Evolutionary conservation across 2,113 vertebrate genomes (phyloP).

Genomic region (Eptesicus fuscus): DNA sequence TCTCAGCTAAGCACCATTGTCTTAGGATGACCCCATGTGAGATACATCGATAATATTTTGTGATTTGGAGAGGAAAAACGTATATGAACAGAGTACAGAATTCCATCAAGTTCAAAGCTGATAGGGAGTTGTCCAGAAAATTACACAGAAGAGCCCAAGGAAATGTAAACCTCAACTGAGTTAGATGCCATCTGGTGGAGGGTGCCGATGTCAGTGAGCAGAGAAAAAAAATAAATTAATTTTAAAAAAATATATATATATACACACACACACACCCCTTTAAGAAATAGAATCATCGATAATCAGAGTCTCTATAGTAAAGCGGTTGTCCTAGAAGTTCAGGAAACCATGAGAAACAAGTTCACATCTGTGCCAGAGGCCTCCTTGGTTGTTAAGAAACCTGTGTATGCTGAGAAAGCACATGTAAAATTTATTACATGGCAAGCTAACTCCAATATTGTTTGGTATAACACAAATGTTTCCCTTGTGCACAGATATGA

Average conservation of each 20-base stretch:
- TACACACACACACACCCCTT: no score
- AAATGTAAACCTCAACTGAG: neutral
- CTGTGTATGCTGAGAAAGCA: neutral
- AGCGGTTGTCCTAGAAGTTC: neutral
- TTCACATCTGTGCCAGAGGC: neutral
- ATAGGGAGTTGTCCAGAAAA: neutral
- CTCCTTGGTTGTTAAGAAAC: neutral
- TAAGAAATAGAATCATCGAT: neutral
- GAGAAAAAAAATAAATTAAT: no score
- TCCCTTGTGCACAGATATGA: neutral
- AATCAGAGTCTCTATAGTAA: neutral
- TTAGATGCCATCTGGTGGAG: neutral
- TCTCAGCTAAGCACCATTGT: neutral
- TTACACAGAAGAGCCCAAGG: neutral
- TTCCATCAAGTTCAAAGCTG: neutral
- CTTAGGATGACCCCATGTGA: neutral
- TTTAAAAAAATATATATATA: no score
- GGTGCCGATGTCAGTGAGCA: neutral
- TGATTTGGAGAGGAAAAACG: neutral
- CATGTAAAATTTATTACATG: neutral
- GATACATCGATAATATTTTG: fast-evolving
- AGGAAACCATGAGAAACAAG: neutral
- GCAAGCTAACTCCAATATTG: neutral
- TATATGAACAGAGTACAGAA: neutral
- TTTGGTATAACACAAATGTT: neutral